phyloP scores from a whole-genome alignment of 2,797 vertebrate species.

The Alcedo quadribrachys region DNA sequence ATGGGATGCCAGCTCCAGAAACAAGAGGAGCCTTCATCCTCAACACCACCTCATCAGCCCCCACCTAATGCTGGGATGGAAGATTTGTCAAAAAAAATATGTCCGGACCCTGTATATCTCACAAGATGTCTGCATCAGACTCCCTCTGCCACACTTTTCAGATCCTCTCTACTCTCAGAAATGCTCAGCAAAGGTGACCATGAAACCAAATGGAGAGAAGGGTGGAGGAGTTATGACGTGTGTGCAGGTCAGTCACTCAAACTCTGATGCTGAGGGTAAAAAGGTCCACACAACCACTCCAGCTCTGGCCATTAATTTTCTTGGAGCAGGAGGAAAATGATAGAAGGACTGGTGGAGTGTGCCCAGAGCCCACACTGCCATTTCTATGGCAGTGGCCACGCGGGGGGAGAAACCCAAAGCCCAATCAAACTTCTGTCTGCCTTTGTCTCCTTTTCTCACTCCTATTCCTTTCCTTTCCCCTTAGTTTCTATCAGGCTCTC shows the following conservation, averaged over 20 bases:
- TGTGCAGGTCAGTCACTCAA: not conserved
- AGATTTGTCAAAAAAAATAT: not conserved
- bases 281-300: not conserved
- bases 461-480: not conserved
- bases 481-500: not conserved
- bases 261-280: not conserved
- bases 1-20: not conserved
- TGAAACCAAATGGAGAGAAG: not conserved
- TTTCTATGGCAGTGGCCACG: not conserved
- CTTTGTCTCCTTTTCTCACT: not conserved
- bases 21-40: not conserved
- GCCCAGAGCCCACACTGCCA: not conserved
- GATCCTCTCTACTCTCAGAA: not conserved
- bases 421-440: not conserved
- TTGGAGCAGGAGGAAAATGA: not conserved
- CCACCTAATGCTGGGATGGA: not conserved
- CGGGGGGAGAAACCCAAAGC: not conserved
- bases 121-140: not conserved
- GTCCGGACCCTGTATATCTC: not conserved
- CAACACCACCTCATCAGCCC: not conserved
- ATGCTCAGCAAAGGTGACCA: not conserved
- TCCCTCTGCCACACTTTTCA: not conserved
- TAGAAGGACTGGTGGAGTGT: not conserved
- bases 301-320: not conserved
- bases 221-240: accelerated